Evolutionary conservation across 1,140 invertebrate species (phyloP), one percentile per base, ranked within the genome.

Genomic region (Calephelis virginiensis): DNA sequence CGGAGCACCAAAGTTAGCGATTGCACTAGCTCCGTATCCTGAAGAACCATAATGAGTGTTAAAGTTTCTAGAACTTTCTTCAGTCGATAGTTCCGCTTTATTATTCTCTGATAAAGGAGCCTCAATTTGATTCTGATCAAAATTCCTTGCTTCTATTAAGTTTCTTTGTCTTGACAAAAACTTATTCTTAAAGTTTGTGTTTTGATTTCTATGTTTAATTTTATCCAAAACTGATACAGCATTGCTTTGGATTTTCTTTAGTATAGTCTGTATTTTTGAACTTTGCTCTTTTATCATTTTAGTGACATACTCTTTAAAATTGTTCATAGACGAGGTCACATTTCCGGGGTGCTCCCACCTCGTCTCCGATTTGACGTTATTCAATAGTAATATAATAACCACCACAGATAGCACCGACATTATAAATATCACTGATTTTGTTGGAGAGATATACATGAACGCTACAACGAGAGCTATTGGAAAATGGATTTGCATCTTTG

Each of bases 321-420:
- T 85, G 64, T 81, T 71, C n/a, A 80, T 73, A 37, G 81, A 74
- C 47, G 78, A 60, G 5, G 72, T 68, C 47, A 69, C 66, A 48
- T 74, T 74, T 14, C 74, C 38, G 56, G 69, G 59, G 46, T 65
- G 73, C 50, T 82, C 62, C 49, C 73, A 72, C 61, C 73, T 68
- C 40, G 68, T 17, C 37, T 83, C 80, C 14, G 85, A 68, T 73
- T 81, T 80, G 14, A 77, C 83, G 48, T 75, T 81, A 38, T 86
- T 78, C 64, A 86, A 40, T 14, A 86, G 47, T 53, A 86, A 67
- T 64, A 89, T 77, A 63, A 85, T 73, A 17, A 86, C 64, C n/a
- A 89, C 79, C 10, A 86, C 40, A 46, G 85, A 86, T 63, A 90
- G 56, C 47, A 92, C 70, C 67, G 88, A 85, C 90, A 92, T 92